Base-by-base conservation (phyloP, 1,140 invertebrate genomes). In the Tetramorium alpestre region DNA sequence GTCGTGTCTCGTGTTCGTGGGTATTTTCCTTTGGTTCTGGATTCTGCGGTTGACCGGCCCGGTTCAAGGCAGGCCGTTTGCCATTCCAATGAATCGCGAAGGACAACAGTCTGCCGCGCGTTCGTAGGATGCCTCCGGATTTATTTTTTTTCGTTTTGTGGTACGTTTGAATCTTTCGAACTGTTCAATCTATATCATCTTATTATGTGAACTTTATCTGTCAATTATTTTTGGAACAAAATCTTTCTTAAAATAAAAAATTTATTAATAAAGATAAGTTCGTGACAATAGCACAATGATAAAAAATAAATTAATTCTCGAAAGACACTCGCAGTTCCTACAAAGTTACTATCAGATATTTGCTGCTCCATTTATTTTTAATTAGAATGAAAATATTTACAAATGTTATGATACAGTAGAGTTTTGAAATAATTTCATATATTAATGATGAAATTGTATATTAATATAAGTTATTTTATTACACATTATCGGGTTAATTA, bases 21-120 rank as follows among this genome's bases (percentile, higher is more conserved):
- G 54, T 54, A 62, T 72, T 28, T 54, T 60, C 28, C 80, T 82
- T 87, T 78, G 78, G 82, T 90, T 70, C 87, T 22, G 80, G 58
- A 85, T 80, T 70, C 80, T 60, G 81, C 72, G 76, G 51, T 0
- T 56, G 49, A 51, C 33, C 62, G 47, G 18, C 22, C n/a, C 51
- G 67, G 89, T 88, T 90, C 81, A 78, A 90, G 85, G 89, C 73
- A 76, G 54, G 67, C 69, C 88, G 64, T 80, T 56, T 13, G 2
- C 22, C 54, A 60, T 54, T 22, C 41, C 25, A 51, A 82, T 18
- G 54, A 41, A 49, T 47, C 69, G 38, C 49, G 62, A 87, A 77
- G 64, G 54, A 38, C 28, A 82, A 22, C 38, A 44, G 28, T 64
- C 44, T 3, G 69, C 47, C 65, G 22, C 11, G 25, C 44, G 7